phyloP scores from a whole-genome alignment of 2,797 vertebrate species.

The Melanotaenia pygmaea region DNA sequence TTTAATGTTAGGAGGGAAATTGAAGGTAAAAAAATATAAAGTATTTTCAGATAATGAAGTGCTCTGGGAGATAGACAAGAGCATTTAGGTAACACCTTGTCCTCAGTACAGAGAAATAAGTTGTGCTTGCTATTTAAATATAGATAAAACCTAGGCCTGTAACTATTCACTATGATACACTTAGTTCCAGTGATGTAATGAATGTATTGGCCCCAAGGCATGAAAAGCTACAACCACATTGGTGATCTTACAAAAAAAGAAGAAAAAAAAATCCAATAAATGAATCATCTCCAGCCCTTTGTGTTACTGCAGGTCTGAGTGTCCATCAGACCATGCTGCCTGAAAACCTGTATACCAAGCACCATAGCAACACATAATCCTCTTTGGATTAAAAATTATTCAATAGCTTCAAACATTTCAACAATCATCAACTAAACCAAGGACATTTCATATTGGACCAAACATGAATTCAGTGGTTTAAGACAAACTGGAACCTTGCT shows the following conservation, averaged over 20 bases:
- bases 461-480: neutral
- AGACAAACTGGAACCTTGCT: neutral
- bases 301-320: too few relatives aligned
- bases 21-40: neutral
- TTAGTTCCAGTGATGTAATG: neutral
- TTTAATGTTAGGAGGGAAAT: neutral
- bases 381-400: slow-evolving; percentile 1
- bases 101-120: neutral
- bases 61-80: neutral
- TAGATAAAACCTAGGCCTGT: neutral
- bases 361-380: neutral
- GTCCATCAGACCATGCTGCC: neutral
- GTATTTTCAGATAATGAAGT: neutral
- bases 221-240: neutral
- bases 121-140: neutral
- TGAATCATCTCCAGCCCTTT: too few relatives aligned
- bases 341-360: neutral
- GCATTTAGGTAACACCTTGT: neutral
- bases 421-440: neutral
- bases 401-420: slow-evolving; percentile 7
- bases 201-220: neutral
- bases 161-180: neutral
- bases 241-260: neutral
- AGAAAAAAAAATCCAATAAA: too few relatives aligned
- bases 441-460: too few relatives aligned